Conservation (phyloP, 2,888 invertebrate species). For the Proisotoma minuta region DNA sequence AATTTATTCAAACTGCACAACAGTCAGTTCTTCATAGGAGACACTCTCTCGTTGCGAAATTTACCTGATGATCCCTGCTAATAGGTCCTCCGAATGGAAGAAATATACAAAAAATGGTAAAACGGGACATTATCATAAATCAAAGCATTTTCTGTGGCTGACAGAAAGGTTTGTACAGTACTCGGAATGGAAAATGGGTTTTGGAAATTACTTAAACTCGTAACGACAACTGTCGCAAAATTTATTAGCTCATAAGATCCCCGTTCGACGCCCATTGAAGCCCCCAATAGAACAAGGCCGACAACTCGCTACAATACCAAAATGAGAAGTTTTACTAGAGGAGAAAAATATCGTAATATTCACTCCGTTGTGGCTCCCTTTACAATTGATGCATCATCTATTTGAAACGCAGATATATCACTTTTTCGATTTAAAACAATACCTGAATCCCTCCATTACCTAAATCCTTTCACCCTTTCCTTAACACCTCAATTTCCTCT, state of each 20-base stretch:
- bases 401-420: conserved; percentile 24
- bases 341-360: conserved; percentile 9
- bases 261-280: conserved; percentile 48
- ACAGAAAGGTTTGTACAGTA: conserved; percentile 46
- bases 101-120: conserved; percentile 48
- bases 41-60: not conserved
- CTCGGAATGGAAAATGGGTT: conserved; percentile 46
- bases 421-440: conserved; percentile 43
- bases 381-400: conserved; percentile 28
- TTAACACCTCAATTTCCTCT: conserved; percentile 19
- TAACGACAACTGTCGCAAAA: conserved; percentile 49
- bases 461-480: conserved; percentile 24
- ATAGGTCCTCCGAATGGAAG: conserved; percentile 24
- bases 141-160: conserved; percentile 46
- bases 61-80: conserved; percentile 13
- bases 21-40: too few species aligned
- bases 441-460: conserved; percentile 32
- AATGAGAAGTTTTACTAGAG: conserved; percentile 17
- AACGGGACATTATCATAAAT: conserved; percentile 48
- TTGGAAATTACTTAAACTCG: conserved; percentile 48
- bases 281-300: conserved; percentile 33
- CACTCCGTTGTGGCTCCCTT: not conserved
- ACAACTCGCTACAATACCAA: conserved; percentile 33
- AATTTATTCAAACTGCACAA: too few species aligned
- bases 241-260: conserved; percentile 49